Percentiles rank a stretch among this genome's conserved stretches.
phyloP scores from a whole-genome alignment of 1,140 invertebrate species.

The Drosophila quadrilineata region DNA sequence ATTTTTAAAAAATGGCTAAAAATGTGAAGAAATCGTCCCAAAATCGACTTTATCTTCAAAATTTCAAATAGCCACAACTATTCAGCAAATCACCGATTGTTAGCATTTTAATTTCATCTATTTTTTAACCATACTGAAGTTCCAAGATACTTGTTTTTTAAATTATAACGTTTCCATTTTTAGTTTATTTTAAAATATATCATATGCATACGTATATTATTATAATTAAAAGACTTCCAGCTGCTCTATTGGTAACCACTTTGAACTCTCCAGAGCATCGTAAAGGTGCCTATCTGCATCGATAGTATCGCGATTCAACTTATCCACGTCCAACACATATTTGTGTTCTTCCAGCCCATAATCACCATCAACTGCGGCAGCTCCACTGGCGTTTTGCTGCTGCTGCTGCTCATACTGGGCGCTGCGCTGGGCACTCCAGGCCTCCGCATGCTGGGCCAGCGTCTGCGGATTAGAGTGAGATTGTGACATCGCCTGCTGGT shows the following conservation, averaged over 20 bases:
- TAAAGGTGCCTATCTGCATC: conserved; percentile 89
- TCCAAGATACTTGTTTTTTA: no score
- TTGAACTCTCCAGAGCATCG: conserved; percentile 90
- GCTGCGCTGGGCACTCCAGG: conserved; percentile 73
- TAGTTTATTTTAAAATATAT: not conserved
- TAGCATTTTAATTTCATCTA: no score
- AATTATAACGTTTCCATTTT: not conserved
- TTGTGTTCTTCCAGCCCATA: conserved; percentile 86
- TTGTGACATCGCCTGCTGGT: conserved; percentile 73
- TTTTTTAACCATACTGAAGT: no score
- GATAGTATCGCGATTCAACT: conserved; percentile 87
- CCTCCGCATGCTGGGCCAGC: conserved; percentile 74
- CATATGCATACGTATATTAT: not conserved
- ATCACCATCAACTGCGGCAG: conserved; percentile 51
- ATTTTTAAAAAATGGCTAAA: no score
- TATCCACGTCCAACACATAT: conserved; percentile 87
- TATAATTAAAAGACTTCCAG: conserved; percentile 82
- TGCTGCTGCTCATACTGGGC: conserved; percentile 74
- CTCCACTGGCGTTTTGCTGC: conserved; percentile 37
- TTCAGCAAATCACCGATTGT: no score
- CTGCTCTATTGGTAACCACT: conserved; percentile 87
- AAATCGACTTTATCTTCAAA: no score
- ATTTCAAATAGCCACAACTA: no score
- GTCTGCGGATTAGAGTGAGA: conserved; percentile 74
- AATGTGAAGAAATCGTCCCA: no score